phyloP scores from a whole-genome alignment of 1,140 invertebrate genomes.

The Drosophila pseudoobscura region DNA sequence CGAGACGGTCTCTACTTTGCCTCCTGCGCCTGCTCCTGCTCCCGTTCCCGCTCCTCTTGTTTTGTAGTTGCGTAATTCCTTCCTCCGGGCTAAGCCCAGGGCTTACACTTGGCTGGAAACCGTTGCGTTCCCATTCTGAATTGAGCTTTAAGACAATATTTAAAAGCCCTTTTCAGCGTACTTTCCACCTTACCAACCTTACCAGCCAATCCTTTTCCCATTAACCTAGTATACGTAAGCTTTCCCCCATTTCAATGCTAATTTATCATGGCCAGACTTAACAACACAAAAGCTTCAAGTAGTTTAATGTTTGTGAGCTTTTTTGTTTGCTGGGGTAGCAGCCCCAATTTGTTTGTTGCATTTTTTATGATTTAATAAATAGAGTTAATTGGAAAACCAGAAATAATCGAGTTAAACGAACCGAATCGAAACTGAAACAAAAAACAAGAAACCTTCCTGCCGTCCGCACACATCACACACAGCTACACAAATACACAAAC shows the following conservation, averaged over 20 bases:
- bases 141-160: slow-evolving; percentile 6
- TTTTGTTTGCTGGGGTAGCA: neutral
- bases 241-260: slow-evolving; percentile 23
- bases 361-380: slow-evolving; percentile 31
- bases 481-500: neutral
- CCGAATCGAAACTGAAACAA: slow-evolving; percentile 19
- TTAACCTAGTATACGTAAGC: slow-evolving; percentile 15
- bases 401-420: slow-evolving; percentile 26
- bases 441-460: slow-evolving; percentile 66
- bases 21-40: neutral
- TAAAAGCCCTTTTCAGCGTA: slow-evolving; percentile 5
- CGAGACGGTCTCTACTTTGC: slow-evolving; percentile 2
- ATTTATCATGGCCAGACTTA: slow-evolving; percentile 37
- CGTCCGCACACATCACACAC: slow-evolving; percentile 51
- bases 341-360: slow-evolving; percentile 6
- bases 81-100: neutral
- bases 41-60: neutral
- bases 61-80: slow-evolving; percentile 22
- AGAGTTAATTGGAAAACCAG: slow-evolving; percentile 15
- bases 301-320: slow-evolving; percentile 30
- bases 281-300: slow-evolving; percentile 31
- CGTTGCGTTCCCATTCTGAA: neutral
- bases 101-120: slow-evolving; percentile 5
- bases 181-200: too few species aligned
- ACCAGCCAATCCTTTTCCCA: neutral